Conservation (phyloP, 2,797 vertebrate species). For the Gila robusta region DNA sequence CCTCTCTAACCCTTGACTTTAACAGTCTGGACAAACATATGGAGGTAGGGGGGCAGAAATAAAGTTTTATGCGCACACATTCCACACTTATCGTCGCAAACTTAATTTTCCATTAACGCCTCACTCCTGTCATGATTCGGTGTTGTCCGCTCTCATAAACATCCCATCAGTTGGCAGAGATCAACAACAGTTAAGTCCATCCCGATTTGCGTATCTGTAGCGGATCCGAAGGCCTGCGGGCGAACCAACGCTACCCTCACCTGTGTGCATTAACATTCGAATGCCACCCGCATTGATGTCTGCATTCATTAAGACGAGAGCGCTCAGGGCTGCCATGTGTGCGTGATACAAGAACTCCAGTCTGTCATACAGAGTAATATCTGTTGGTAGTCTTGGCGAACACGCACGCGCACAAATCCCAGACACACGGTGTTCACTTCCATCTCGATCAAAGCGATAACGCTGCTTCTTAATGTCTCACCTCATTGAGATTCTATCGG, state of each 20-base stretch:
- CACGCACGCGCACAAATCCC: slow-evolving; percentile 27
- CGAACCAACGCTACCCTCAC: slow-evolving; percentile 49
- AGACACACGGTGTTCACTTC: slow-evolving; percentile 52
- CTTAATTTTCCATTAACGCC: not conserved
- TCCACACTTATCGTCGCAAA: not conserved
- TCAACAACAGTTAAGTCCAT: slow-evolving; percentile 39
- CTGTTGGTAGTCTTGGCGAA: slow-evolving; percentile 65
- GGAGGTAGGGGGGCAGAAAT: slow-evolving; percentile 56
- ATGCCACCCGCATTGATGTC: slow-evolving; percentile 67
- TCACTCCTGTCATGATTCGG: not conserved
- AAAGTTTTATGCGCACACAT: slow-evolving; percentile 54
- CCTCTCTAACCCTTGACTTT: slow-evolving; percentile 71
- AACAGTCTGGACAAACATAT: slow-evolving; percentile 72
- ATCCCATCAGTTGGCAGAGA: slow-evolving; percentile 13
- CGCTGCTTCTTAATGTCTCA: slow-evolving; percentile 45
- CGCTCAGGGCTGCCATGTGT: slow-evolving; percentile 70
- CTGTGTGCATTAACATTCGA: slow-evolving; percentile 70
- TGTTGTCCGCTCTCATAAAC: slow-evolving; percentile 31
- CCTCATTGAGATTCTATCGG: slow-evolving; percentile 52
- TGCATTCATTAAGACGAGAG: slow-evolving; percentile 74
- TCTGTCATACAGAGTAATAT: slow-evolving; percentile 74
- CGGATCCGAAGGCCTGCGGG: not conserved
- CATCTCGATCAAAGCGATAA: slow-evolving; percentile 56
- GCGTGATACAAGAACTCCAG: slow-evolving; percentile 73
- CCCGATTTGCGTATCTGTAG: not conserved